Evolutionary conservation across 35 echinoderm and acorn worm genomes (phyloP).

Genomic region (Apostichopus parvimensis): DNA sequence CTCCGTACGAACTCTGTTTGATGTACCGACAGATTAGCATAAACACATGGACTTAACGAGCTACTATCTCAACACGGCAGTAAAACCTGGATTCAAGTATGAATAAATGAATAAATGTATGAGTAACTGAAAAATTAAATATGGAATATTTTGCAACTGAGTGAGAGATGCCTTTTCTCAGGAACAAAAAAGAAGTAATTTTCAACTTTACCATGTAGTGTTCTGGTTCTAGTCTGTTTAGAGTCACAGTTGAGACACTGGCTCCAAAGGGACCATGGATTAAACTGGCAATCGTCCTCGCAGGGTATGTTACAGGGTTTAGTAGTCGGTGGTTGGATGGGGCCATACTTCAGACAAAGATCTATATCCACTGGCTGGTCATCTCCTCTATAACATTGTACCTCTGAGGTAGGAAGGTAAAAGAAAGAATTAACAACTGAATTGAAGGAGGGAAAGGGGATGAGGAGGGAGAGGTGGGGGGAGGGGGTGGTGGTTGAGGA

Average conservation of each 20-base stretch:
- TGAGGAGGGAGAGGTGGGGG: too few relatives aligned
- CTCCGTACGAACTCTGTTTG: too few relatives aligned
- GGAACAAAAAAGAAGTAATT: too few relatives aligned
- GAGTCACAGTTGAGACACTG: conserved; percentile 67
- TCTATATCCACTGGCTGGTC: conserved; percentile 46
- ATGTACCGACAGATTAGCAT: too few relatives aligned
- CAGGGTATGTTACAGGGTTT: conserved; percentile 71
- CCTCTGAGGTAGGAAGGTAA: conserved; percentile 9
- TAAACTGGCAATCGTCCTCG: conserved; percentile 74
- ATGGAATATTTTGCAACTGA: too few relatives aligned
- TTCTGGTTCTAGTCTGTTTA: conserved; percentile 59
- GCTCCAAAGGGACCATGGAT: conserved; percentile 73
- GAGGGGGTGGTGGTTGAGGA: too few relatives aligned
- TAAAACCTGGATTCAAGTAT: too few relatives aligned
- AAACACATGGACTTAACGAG: too few relatives aligned
- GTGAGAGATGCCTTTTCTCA: too few relatives aligned
- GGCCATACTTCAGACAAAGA: conserved; percentile 77
- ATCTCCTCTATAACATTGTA: conserved; percentile 59
- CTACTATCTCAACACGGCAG: too few relatives aligned
- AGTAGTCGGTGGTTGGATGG: conserved; percentile 41
- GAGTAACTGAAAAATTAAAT: too few relatives aligned
- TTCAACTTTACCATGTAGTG: conserved; percentile 50
- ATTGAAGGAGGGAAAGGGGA: neutral
- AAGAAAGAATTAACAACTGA: neutral
- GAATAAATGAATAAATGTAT: too few relatives aligned